Evolutionary conservation across 2,797 vertebrate genomes (phyloP), one percentile per base, ranked within the genome.

Genomic region (Chaenodraco wilsoni): DNA sequence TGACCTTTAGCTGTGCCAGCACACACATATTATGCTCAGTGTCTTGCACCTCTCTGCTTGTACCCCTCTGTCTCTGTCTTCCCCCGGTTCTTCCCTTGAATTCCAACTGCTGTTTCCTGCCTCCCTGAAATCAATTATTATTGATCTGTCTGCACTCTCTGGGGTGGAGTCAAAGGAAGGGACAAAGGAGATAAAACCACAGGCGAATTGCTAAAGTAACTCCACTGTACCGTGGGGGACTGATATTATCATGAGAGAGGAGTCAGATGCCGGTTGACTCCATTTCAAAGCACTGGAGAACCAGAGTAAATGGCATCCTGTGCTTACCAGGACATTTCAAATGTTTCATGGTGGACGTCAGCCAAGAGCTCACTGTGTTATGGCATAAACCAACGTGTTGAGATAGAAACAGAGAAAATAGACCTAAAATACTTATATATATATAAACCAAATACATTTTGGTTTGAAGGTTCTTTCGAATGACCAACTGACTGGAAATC

Each of bases 131-230:
- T 94, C 94, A 89, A 95, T 95, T 83, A 51, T 72, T 87, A 94
- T 95, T 48, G 94, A 95, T 94, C 92, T 89, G 81, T 71, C 87
- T 82, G 87, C 91, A 84, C 92, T 92, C 91, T 87, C 82, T 60
- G 46, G 89, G 84, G 91, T 81, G 82, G 85, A 91, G 90, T 91
- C 91, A 87, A 87, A 91, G 83, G 87, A 84, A 72, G 91, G 89
- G 90, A 92, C 92, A 92, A 92, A 92, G 87, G 82, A 91, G 92
- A 95, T 91, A 92, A 94, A 94, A 92, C 88, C 93, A 84, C 87
- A 82, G 89, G 90, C 84, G 81, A 91, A 91, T 87, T 83, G 82
- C 87, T 86, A 76, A 89, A 93, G 89, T 87, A 90, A 92, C 90
- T 90, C 71, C 48, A 71, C 82, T 80, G 83, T 85, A 80, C 82